These are phyloP conservation scores for Sarcophaga subvicina DNA, from an alignment of 2,888 invertebrate genomes.

Conservation along the genomic window DNA sequence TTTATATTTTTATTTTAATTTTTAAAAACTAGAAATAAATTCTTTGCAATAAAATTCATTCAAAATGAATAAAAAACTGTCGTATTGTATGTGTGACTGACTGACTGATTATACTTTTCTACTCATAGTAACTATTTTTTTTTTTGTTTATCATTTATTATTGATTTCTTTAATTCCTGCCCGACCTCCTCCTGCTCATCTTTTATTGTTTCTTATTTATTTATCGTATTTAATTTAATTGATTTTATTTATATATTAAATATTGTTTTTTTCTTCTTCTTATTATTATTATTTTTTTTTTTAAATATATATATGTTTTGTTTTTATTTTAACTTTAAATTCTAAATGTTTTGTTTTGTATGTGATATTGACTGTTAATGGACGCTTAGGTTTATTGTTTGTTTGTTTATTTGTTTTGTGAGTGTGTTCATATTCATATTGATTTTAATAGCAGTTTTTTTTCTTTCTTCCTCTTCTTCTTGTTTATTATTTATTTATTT, in stretches of 20 bases:
- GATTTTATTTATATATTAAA: constrained; percentile 5
- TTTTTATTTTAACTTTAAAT: too few species aligned
- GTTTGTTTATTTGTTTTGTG: constrained; percentile 26
- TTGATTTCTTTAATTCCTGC: too few species aligned
- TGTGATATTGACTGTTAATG: constrained; percentile 67
- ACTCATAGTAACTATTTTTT: constrained; percentile 48
- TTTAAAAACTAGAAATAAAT: constrained; percentile 44
- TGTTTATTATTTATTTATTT: too few species aligned
- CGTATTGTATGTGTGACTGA: not conserved
- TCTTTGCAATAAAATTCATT: constrained; percentile 37
- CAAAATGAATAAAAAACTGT: constrained; percentile 16
- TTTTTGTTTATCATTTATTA: not conserved
- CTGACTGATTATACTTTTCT: too few species aligned
- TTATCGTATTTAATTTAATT: not conserved
- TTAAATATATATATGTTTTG: not conserved
- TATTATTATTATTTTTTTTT: constrained; percentile 2
- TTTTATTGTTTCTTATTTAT: too few species aligned
- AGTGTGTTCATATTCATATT: too few species aligned
- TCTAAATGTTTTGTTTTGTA: constrained; percentile 2
- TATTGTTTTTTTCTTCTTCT: constrained; percentile 16
- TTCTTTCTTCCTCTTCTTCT: not conserved
- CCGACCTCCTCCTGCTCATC: too few species aligned
- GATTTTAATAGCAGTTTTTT: not conserved
- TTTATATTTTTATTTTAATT: constrained; percentile 19
- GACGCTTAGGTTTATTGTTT: constrained; percentile 66